Conservation (phyloP, 2,888 invertebrate genomes). For the Mesochorus sp. region DNA sequence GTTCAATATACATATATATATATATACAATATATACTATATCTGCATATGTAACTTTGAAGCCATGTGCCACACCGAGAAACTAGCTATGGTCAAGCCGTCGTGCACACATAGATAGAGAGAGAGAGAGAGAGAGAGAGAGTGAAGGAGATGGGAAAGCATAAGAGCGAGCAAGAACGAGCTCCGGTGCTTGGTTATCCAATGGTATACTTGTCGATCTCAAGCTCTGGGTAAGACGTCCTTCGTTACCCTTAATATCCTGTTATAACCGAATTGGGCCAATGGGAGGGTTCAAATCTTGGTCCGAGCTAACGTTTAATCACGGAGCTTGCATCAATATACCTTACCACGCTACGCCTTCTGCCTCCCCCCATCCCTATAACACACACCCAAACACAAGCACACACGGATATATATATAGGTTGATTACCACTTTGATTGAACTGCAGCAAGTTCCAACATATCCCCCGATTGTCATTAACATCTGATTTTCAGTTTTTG, state of each 20-base stretch:
- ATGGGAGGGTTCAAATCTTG: slow-evolving; percentile 34
- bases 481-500: slow-evolving; percentile 4
- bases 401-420: neutral
- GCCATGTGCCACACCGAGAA: slow-evolving; percentile 25
- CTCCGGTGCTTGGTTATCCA: slow-evolving; percentile 66
- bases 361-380: neutral
- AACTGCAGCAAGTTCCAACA: slow-evolving; percentile 9
- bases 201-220: slow-evolving; percentile 61
- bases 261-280: slow-evolving; percentile 70
- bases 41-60: slow-evolving; percentile 42
- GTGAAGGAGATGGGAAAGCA: neutral
- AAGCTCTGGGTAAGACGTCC: slow-evolving; percentile 66
- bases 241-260: slow-evolving; percentile 72
- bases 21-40: too few relatives aligned
- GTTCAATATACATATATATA: slow-evolving; percentile 25
- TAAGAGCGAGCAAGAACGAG: neutral
- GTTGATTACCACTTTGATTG: neutral
- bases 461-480: slow-evolving; percentile 22
- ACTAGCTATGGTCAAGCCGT: slow-evolving; percentile 39
- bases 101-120: slow-evolving; percentile 38
- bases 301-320: slow-evolving; percentile 25
- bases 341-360: neutral
- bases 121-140: neutral
- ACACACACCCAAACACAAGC: neutral
- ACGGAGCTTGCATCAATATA: slow-evolving; percentile 26